Base-by-base conservation (phyloP, 2,888 invertebrate species). In the Temnothorax ravouxi region DNA sequence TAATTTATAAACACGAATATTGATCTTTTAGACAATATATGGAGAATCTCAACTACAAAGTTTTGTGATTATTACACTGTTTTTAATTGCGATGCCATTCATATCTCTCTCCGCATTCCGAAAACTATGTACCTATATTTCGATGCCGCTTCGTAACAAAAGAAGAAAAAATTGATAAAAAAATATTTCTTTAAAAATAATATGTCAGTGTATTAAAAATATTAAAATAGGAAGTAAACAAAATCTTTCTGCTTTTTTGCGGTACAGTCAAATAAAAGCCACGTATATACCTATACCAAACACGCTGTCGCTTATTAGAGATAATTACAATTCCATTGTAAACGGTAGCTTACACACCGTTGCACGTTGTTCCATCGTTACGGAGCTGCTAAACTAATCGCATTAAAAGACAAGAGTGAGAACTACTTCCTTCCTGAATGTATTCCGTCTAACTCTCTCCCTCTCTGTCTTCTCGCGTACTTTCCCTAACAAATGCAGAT, bases 331-430 rank as follows among this genome's bases (percentile, higher is more conserved):
- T 34, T 80, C 47, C 9, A 44, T 79, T 69, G 59, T 80, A 80
- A 80, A 69, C 15, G 8, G 38, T 25, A 59, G 59, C 38, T 80
- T 69, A n/a, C 54, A 67, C 59, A 69, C 9, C 18, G 59, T 59
- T 69, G 59, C 59, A 38, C 59, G 38, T 71, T 59, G 79, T 59
- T 79, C 34, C 67, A 79, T 67, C 44, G 44, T 59, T 47, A 21
- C 38, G 69, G 34, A 47, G 47, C 34, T 69, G 47, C 59, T 80
- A 47, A 69, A 80, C 71, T 80, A 80, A 80, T 80, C 71, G 79
- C 67, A 80, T 80, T 80, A 80, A 80, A 71, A 80, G 71, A 80
- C 79, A 80, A 47, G 67, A 79, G 79, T 69, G 79, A 59, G 25
- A 80, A 80, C 47, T 47, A 69, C 71, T 34, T 80, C 71, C 71